Base-by-base conservation (phyloP, 2,797 vertebrate genomes). In the Chaetodon trifasciatus region DNA sequence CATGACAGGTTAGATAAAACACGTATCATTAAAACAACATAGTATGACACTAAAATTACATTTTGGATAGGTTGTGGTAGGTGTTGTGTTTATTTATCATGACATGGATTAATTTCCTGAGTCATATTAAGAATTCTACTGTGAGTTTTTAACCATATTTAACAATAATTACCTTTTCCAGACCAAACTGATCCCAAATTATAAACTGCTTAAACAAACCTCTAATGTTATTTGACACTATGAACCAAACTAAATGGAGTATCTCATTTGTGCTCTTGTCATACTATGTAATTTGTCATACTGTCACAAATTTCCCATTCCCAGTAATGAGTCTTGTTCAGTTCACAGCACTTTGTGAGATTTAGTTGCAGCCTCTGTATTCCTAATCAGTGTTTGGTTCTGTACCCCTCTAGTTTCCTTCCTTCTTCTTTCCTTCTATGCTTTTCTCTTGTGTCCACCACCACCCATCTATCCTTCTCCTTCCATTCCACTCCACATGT, bases 401-500 rank as follows among this genome's bases (percentile, higher is more conserved):
- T 57, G 58, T 19, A n/a, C 23, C 24, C n/a, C 13, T 49, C 10
- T 58, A n/a, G 35, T 50, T 50, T 72, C 44, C n/a, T 11, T 47
- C 32, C 11, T 4, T 53, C 55, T 50, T 52, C 40, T 17, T 53
- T 40, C 35, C 63, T 49, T 58, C 19, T 47, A n/a, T 47, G 55
- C 32, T 55, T 68, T 64, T 78, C 74, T 70, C 71, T 53, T 2
- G 12, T 42, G 72, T 79, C 77, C 55, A 39, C 17, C 8, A 0
- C 37, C 67, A 65, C 40, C 56, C 67, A 63, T 76, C 57, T 23
- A 39, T 65, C 66, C 66, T 7, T 53, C 42, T 60, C 60, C 23
- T 66, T 50, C 39, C 70, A 74, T 76, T 65, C 65, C 35, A 6
- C 40, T 73, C 84, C 75, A 81, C 82, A 86, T 88, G 90, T 78